Conservation (phyloP, 2,113 vertebrate genomes). For the Megaceryle maxima region DNA sequence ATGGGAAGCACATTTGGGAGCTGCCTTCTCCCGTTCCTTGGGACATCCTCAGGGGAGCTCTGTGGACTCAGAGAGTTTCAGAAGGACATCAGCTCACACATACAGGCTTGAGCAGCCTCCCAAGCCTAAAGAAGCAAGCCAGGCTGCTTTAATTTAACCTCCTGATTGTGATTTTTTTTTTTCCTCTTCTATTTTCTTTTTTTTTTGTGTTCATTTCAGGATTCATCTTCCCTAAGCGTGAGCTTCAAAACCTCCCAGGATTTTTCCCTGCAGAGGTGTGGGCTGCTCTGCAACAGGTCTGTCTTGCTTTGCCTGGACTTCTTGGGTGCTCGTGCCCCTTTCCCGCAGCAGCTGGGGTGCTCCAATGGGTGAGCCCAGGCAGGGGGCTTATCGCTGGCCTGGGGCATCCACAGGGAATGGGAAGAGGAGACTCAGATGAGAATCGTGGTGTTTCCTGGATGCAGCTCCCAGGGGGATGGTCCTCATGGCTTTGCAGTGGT, state of each 20-base stretch:
- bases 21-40: neutral
- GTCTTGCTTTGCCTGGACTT: neutral
- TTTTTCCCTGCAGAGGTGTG: fast-evolving
- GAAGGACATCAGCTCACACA: neutral
- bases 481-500: neutral
- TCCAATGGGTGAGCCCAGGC: fast-evolving
- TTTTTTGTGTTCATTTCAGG: neutral
- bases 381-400: neutral
- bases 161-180: neutral
- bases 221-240: neutral
- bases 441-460: neutral
- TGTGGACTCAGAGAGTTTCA: fast-evolving
- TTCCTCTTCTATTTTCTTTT: fast-evolving
- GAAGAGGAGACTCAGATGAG: neutral
- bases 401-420: neutral
- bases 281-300: neutral
- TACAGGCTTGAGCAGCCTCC: neutral
- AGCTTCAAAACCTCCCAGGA: neutral
- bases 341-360: neutral
- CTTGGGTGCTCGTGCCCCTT: neutral
- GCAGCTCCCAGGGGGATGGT: too few species aligned
- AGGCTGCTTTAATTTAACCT: neutral
- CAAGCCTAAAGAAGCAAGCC: neutral
- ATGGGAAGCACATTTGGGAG: slow-evolving; percentile 25
- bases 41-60: neutral